These are phyloP conservation scores for Tupaia chinensis DNA, from an alignment of 2,113 vertebrate species.

Conservation along the genomic window DNA sequence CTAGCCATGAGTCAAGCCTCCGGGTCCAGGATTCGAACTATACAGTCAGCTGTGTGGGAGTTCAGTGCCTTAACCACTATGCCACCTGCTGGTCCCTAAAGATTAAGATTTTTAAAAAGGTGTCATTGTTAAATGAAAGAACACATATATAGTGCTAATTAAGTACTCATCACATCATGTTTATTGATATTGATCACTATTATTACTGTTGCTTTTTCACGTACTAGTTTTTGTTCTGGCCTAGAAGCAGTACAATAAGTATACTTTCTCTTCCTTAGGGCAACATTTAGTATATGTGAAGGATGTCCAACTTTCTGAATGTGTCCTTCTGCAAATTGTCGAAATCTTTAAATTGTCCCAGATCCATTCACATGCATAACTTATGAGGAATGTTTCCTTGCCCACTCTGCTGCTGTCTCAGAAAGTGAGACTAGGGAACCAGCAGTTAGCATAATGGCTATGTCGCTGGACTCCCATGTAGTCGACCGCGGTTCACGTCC, in stretches of 20 bases:
- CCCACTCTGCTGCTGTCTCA: neutral
- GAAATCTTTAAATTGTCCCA: constrained; percentile 12
- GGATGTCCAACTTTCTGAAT: neutral
- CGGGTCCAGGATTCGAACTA: too few relatives aligned
- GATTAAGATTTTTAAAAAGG: too few relatives aligned
- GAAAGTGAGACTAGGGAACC: neutral
- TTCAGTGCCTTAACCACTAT: too few relatives aligned
- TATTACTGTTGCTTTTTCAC: constrained; percentile 14
- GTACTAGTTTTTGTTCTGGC: neutral
- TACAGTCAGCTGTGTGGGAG: too few relatives aligned
- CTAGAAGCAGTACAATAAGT: neutral
- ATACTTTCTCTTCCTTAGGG: neutral
- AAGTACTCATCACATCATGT: neutral
- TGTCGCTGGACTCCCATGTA: too few relatives aligned
- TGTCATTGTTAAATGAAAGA: constrained; percentile 32
- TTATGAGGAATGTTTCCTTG: constrained; percentile 10
- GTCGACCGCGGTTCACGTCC: too few relatives aligned
- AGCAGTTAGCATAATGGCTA: too few relatives aligned
- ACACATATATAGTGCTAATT: neutral
- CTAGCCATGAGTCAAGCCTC: too few relatives aligned
- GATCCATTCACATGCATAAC: neutral
- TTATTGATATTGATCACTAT: neutral
- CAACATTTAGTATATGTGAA: neutral
- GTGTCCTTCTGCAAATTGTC: neutral
- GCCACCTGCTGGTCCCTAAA: too few relatives aligned